These are phyloP conservation scores for Fregetta grallaria DNA, from an alignment of 2,113 vertebrate genomes.

Conservation along the genomic window DNA sequence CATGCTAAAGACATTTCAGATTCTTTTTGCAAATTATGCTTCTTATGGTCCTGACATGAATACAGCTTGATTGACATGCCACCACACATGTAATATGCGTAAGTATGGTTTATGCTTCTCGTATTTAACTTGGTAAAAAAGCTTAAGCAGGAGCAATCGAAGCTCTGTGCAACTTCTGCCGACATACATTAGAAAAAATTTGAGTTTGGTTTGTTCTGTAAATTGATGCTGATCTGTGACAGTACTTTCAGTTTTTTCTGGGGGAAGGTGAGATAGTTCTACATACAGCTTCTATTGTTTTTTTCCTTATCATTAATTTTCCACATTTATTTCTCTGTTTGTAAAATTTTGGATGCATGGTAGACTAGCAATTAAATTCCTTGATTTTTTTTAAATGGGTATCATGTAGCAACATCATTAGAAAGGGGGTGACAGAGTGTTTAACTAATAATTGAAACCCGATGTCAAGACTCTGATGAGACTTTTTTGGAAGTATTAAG, in stretches of 20 bases:
- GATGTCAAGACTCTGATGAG: neutral
- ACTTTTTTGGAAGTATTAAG: neutral
- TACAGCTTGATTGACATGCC: neutral
- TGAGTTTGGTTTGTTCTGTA: neutral
- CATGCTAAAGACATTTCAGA: neutral
- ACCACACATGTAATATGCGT: accelerated
- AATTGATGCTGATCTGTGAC: neutral
- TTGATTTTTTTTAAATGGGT: neutral
- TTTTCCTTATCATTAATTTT: neutral
- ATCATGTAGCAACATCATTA: neutral
- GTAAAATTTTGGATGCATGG: neutral
- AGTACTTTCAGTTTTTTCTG: neutral
- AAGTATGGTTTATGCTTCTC: neutral
- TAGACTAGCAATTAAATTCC: neutral
- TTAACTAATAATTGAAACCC: neutral
- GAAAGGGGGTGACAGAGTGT: neutral
- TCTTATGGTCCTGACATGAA: neutral
- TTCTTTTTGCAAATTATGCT: neutral
- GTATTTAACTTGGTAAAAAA: neutral
- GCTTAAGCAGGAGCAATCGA: neutral
- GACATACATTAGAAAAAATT: neutral
- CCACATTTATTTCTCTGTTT: neutral
- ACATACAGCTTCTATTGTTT: neutral
- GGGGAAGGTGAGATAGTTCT: neutral
- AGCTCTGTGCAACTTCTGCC: neutral